phyloP scores from a whole-genome alignment of 30 jellyfish, hydroid and myxozoan species.

The Hydractinia echinata region DNA sequence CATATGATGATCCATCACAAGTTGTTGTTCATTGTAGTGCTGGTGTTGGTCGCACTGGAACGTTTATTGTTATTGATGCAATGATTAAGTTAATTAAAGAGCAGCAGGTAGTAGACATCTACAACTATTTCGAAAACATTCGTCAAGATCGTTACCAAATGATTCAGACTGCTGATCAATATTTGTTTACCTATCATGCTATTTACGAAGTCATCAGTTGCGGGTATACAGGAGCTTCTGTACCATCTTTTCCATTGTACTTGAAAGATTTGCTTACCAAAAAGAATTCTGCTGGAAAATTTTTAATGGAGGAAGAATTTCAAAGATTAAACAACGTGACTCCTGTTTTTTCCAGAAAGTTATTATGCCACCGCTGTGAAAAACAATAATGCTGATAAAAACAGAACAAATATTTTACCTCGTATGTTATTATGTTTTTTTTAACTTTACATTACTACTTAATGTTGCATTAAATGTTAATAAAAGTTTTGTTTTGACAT shows the following conservation, averaged over 20 bases:
- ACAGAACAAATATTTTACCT: conserved; percentile 7
- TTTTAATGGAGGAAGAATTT: conserved; percentile 7
- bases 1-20: conserved; percentile 56
- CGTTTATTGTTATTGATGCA: conserved; percentile 70
- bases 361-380: conserved; percentile 1
- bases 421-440: background rate
- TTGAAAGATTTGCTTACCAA: background rate
- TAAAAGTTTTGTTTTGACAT: no score
- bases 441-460: no score
- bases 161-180: conserved; percentile 74
- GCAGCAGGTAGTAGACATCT: conserved; percentile 64
- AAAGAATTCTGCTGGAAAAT: background rate
- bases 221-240: conserved; percentile 20
- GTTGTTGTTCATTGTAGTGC: conserved; percentile 96
- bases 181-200: conserved; percentile 24
- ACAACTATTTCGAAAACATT: conserved; percentile 80
- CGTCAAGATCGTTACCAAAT: conserved; percentile 72
- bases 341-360: background rate
- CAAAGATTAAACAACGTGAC: background rate
- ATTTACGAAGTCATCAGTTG: conserved; percentile 27
- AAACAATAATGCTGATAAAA: background rate
- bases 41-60: conserved; percentile 98
- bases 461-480: no score
- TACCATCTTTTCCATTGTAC: background rate
- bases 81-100: conserved; percentile 47